Base-by-base conservation (phyloP, 2,888 invertebrate genomes). In the Lepas anatifera region DNA sequence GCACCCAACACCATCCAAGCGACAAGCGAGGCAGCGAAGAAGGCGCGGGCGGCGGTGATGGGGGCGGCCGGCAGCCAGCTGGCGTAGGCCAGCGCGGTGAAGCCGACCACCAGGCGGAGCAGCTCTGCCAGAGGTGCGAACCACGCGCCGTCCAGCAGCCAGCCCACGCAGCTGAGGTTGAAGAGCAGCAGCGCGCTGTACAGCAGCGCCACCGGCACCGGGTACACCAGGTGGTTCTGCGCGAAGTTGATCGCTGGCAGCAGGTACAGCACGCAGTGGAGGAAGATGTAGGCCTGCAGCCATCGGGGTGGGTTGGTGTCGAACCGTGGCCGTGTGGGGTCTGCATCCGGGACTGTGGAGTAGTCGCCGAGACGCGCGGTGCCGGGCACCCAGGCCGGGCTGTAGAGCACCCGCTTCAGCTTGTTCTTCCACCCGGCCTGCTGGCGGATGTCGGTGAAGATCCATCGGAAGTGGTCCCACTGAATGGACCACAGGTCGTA, bases 231-330 rank as follows among this genome's bases (percentile, higher is more conserved):
- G 58, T 29, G 32, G 13, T 58, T 27, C 58, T 32, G 58, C 22
- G 58, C 58, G 32, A 58, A 58, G 7, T 10, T 32, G 1, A 58
- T 22, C 32, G 39, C 35, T 25, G 39, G 37, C 37, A 71, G n/a
- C 25, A 89, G 78, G 0, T 87, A 84, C 3, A 88, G 80, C 37
- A 83, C 78, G 78, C 89, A 89, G 77, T 90, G 89, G 0, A 86
- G 75, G 0, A 85, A 78, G 8, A 89, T 80, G 76, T 90, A 90
- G 0, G 84, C 71, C 75, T 86, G 87, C 76, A 86, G 87, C 88
- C 88, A 89, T 0, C 35, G 22, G 1, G 88, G 86, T 4, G 89
- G 78, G 43, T 81, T 78, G 0, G 87, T 86, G 77, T 89, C 85
- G 77, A 87, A 89, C 75, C 87, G 88, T n/a, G 83, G 37, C 39